Percentiles rank a stretch among this genome's conserved stretches.
phyloP scores from a whole-genome alignment of 2,113 vertebrate genomes.

The Prietella phreatophila region DNA sequence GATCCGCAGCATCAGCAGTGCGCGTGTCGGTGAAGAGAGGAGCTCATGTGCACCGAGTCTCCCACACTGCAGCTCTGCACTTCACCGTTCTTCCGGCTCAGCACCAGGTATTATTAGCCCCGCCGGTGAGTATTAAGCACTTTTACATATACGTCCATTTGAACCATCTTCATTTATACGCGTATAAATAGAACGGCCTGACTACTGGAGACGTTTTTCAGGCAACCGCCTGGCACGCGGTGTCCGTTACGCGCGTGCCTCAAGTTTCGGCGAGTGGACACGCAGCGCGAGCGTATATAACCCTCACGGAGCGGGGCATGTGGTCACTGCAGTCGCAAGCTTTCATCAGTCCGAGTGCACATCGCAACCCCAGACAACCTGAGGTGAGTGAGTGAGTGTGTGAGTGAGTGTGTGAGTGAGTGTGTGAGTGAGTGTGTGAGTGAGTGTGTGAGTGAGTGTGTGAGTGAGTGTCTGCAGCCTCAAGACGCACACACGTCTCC shows the following conservation, averaged over 20 bases:
- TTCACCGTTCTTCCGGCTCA: constrained; percentile 68
- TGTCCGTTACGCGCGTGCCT: constrained; percentile 76
- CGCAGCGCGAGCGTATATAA: constrained; percentile 69
- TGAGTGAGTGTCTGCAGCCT: constrained; percentile 72
- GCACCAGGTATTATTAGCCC: constrained; percentile 77
- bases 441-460: no score
- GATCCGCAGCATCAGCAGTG: not conserved
- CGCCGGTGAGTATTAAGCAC: constrained; percentile 70
- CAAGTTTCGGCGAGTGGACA: constrained; percentile 68
- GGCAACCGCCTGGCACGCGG: constrained; percentile 67
- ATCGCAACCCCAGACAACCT: constrained; percentile 59
- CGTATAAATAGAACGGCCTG: constrained; percentile 79
- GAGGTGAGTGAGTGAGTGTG: constrained; percentile 81
- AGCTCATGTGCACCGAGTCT: not conserved
- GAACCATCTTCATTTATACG: constrained; percentile 81
- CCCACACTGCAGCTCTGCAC: constrained; percentile 15
- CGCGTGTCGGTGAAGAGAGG: not conserved
- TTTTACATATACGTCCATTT: constrained; percentile 76
- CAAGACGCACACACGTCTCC: not conserved
- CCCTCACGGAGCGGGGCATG: constrained; percentile 39
- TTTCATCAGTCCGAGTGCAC: constrained; percentile 67
- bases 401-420: no score
- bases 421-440: no score
- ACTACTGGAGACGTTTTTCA: constrained; percentile 77
- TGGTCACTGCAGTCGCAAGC: constrained; percentile 71